phyloP scores from a whole-genome alignment of 2,888 invertebrate species.

The Leucoptera coffeella region DNA sequence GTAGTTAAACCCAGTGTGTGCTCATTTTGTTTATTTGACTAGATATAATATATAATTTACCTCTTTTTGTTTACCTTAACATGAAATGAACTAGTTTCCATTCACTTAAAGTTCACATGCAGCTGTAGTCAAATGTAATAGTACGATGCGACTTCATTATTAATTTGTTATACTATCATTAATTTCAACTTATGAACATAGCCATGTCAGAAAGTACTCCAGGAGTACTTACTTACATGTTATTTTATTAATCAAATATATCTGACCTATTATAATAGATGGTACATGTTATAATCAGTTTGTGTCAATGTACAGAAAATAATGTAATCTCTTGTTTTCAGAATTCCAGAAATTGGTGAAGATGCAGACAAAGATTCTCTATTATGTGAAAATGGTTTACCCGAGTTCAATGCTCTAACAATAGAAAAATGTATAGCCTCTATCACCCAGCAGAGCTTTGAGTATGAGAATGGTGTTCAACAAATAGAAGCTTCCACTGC shows the following conservation, averaged over 20 bases:
- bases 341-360: conserved; percentile 78
- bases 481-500: conserved; percentile 52
- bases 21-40: too few relatives aligned
- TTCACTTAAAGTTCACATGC: too few relatives aligned
- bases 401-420: conserved; percentile 74
- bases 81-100: not conserved
- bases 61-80: too few relatives aligned
- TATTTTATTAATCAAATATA: too few relatives aligned
- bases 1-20: too few relatives aligned
- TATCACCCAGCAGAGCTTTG: conserved; percentile 74
- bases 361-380: conserved; percentile 74
- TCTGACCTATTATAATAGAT: too few relatives aligned
- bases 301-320: too few relatives aligned
- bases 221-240: too few relatives aligned
- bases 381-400: conserved; percentile 65
- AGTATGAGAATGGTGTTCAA: conserved; percentile 71
- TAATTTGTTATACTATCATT: not conserved
- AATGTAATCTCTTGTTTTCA: conserved; percentile 25
- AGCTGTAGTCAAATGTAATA: not conserved
- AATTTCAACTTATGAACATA: not conserved
- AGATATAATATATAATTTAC: too few relatives aligned
- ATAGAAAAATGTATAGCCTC: conserved; percentile 81
- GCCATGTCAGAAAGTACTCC: too few relatives aligned
- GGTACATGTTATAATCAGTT: not conserved
- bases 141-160: not conserved